A percentile compares a stretch with the other conserved stretches of the same genome.
phyloP scores from a whole-genome alignment of 2,113 vertebrate species.

The Mohoua ochrocephala region DNA sequence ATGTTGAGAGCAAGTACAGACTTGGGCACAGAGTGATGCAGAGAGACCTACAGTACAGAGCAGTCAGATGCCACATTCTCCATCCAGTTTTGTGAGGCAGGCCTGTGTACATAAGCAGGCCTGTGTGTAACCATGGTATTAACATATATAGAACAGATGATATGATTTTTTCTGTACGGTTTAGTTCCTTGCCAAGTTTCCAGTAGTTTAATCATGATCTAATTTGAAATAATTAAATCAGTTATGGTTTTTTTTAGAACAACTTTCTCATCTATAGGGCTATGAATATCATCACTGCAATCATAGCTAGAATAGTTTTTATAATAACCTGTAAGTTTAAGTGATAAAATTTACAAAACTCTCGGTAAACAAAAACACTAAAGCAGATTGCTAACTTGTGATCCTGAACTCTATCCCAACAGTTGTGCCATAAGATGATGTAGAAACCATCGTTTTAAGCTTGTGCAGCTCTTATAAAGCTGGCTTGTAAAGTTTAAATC shows the following conservation, averaged over 20 bases:
- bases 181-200: slow-evolving; percentile 7
- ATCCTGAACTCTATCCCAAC: background rate
- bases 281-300: background rate
- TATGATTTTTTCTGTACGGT: background rate
- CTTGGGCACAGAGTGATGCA: background rate
- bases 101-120: background rate
- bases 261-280: background rate
- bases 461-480: background rate
- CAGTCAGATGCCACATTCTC: background rate
- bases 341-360: background rate
- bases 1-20: background rate
- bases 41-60: background rate
- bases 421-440: background rate
- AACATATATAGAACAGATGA: background rate
- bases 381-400: background rate
- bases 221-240: slow-evolving; percentile 30
- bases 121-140: background rate
- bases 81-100: background rate
- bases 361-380: background rate
- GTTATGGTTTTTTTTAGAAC: background rate
- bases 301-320: background rate
- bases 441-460: background rate
- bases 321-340: background rate
- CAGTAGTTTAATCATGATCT: slow-evolving; percentile 13
- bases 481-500: background rate